Conservation (phyloP, 2,113 vertebrate species). For the Xenopus borealis region DNA sequence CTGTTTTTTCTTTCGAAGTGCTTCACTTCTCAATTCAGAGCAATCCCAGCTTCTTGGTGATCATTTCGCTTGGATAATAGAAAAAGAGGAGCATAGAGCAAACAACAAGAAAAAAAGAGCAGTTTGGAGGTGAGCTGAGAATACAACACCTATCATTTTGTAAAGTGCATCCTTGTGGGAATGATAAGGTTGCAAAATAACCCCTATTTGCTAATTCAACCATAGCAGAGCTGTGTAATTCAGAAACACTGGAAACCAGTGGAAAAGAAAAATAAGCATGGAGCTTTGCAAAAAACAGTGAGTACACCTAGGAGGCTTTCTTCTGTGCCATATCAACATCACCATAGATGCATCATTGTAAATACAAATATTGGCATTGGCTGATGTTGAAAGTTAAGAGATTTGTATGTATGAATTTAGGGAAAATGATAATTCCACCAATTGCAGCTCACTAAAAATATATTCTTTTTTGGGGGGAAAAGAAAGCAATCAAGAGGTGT, state of each 20-base stretch:
- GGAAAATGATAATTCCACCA: not conserved
- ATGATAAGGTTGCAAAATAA: constrained; percentile 19
- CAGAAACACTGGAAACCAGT: not conserved
- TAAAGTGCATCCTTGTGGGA: not conserved
- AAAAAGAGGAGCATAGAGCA: not conserved
- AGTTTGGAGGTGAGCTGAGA: too few species aligned
- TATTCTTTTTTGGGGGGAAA: constrained; percentile 24
- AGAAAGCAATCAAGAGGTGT: constrained; percentile 58
- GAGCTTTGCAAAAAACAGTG: not conserved
- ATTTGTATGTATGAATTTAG: not conserved
- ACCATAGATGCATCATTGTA: not conserved
- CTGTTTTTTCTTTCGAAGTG: constrained; percentile 26
- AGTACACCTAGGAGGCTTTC: not conserved
- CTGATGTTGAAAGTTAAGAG: not conserved
- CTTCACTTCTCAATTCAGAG: constrained; percentile 21
- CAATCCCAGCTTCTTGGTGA: constrained; percentile 8
- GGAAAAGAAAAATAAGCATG: not conserved
- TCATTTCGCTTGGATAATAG: not conserved
- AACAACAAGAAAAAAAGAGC: too few species aligned
- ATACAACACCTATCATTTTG: not conserved
- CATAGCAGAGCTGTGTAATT: too few species aligned
- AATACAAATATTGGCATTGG: not conserved
- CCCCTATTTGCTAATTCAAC: too few species aligned
- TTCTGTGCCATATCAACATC: not conserved
- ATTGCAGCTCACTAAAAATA: constrained; percentile 37